Percentiles rank a stretch among this genome's conserved stretches.
These are phyloP conservation scores for Hylia prasina DNA, from an alignment of 2,113 vertebrate genomes.

Conservation along the genomic window DNA sequence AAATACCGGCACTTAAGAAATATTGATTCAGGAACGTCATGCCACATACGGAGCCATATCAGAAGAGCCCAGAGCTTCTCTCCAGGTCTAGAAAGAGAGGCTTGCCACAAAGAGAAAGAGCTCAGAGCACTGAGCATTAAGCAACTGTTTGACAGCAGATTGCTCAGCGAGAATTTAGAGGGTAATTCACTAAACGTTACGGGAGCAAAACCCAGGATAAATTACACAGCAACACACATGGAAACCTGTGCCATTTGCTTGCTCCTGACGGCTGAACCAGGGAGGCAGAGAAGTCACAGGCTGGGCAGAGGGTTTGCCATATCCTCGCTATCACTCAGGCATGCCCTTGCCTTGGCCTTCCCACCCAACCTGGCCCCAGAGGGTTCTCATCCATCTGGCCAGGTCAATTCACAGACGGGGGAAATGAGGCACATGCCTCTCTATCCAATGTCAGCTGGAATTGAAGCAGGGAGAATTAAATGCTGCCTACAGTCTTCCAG, in stretches of 20 bases:
- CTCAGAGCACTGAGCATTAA: neutral
- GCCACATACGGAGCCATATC: neutral
- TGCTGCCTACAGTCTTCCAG: neutral
- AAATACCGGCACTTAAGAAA: neutral
- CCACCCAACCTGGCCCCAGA: neutral
- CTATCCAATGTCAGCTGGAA: neutral
- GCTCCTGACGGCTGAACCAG: neutral
- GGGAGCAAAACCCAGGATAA: neutral
- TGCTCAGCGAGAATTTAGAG: neutral
- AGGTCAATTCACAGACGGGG: neutral
- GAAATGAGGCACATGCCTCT: neutral
- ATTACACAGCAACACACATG: neutral
- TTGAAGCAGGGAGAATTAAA: neutral
- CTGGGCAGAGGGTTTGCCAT: neutral
- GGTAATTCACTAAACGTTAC: neutral
- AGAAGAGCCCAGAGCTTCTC: neutral
- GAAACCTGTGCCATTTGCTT: neutral
- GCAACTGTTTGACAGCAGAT: neutral
- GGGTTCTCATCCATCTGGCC: neutral
- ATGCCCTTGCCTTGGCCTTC: neutral
- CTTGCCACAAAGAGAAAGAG: neutral
- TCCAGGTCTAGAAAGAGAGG: neutral
- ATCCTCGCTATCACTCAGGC: fast-evolving
- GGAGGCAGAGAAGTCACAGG: neutral
- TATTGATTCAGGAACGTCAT: neutral